These are phyloP conservation scores for Anoplolepis gracilipes DNA, from an alignment of 1,140 invertebrate species.

Conservation along the genomic window DNA sequence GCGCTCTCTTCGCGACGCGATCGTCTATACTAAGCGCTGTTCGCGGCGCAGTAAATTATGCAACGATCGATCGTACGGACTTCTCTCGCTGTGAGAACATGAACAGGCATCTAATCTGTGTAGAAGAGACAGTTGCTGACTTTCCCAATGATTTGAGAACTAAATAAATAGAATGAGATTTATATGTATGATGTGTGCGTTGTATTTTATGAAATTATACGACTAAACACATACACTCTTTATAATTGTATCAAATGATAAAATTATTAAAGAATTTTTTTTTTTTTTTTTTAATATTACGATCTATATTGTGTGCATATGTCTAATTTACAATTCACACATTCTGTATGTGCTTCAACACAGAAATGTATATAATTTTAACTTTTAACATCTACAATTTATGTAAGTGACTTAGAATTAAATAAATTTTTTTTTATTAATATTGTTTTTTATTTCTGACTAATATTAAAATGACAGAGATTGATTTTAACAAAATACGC, in stretches of 20 bases:
- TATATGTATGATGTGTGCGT: neutral
- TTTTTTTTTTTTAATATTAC: too few species aligned
- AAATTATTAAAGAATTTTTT: too few species aligned
- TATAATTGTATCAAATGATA: neutral
- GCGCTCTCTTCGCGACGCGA: slow-evolving; percentile 35
- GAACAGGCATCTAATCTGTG: slow-evolving; percentile 33
- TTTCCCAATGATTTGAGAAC: slow-evolving; percentile 25
- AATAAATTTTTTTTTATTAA: neutral
- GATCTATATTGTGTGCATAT: too few species aligned
- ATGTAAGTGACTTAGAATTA: neutral
- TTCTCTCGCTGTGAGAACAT: slow-evolving; percentile 35
- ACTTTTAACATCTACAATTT: neutral
- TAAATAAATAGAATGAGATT: neutral
- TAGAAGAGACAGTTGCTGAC: slow-evolving; percentile 32
- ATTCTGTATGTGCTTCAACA: neutral
- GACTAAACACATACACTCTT: neutral
- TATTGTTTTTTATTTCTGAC: neutral
- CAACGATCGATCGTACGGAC: slow-evolving; percentile 57
- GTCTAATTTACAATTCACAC: neutral
- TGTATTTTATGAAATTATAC: neutral
- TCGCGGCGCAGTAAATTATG: slow-evolving; percentile 58
- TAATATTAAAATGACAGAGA: too few species aligned
- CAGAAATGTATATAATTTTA: neutral
- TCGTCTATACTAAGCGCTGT: slow-evolving; percentile 27
- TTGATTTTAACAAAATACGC: neutral